A percentile compares a stretch with the other conserved stretches of the same genome.
These are phyloP conservation scores for Yponomeuta evonymella DNA, from an alignment of 2,888 invertebrate species.

Conservation along the genomic window DNA sequence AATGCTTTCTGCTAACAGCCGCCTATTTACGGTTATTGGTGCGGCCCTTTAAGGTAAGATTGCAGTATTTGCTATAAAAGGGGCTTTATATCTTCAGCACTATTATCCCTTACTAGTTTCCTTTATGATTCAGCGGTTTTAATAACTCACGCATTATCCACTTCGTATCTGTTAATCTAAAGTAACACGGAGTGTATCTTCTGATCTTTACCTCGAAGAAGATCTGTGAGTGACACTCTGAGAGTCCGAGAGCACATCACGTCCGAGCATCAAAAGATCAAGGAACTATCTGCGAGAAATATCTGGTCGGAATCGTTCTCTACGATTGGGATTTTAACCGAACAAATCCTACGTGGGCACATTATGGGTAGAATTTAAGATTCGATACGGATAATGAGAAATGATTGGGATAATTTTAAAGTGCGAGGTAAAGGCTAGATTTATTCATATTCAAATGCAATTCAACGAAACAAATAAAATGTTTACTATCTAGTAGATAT, in stretches of 20 bases:
- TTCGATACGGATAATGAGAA: constrained; percentile 39
- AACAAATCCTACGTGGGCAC: constrained; percentile 36
- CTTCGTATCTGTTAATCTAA: constrained; percentile 3
- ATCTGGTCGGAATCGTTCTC: neutral
- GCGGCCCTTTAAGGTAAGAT: neutral
- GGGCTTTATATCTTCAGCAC: neutral
- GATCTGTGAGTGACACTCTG: neutral
- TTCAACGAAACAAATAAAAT: neutral
- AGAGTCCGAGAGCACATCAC: neutral
- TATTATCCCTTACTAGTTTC: neutral
- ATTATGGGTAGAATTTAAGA: constrained; percentile 45
- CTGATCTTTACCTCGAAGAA: neutral
- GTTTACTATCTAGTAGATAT: neutral
- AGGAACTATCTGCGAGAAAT: constrained; percentile 5
- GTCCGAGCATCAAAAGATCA: neutral
- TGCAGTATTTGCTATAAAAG: neutral
- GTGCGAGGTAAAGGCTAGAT: constrained; percentile 4
- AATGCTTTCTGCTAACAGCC: neutral
- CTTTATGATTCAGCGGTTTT: constrained; percentile 1
- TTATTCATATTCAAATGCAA: neutral
- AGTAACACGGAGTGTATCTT: neutral
- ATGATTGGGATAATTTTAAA: neutral
- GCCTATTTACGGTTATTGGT: neutral
- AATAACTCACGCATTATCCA: neutral
- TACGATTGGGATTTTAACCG: neutral